Evolutionary conservation across 2,888 invertebrate genomes (phyloP).

Genomic region (Bibio marci): DNA sequence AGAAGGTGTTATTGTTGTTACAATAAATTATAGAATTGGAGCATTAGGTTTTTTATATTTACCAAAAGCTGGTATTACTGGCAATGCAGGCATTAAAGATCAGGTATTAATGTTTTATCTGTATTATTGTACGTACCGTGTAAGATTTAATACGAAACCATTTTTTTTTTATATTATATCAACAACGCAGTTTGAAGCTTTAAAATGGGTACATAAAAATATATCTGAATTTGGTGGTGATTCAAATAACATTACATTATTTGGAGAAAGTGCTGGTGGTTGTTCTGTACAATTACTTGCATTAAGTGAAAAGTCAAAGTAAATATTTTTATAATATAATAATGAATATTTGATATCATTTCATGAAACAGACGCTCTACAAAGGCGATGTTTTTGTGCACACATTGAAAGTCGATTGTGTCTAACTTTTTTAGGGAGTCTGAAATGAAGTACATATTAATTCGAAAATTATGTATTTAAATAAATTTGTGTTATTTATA

Average conservation of each 20-base stretch:
- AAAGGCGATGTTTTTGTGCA: no score
- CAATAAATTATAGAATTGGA: conserved; percentile 24
- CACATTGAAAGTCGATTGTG: no score
- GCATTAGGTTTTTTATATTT: conserved; percentile 23
- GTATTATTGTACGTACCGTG: no score
- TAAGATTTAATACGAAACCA: no score
- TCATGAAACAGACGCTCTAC: no score
- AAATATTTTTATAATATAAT: not conserved
- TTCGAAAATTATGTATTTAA: not conserved
- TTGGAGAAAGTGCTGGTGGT: conserved; percentile 26
- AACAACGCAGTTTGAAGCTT: conserved; percentile 30
- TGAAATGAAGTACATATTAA: not conserved
- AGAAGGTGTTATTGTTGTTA: conserved; percentile 24
- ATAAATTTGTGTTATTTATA: not conserved
- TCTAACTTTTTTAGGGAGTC: not conserved
- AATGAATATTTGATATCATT: no score
- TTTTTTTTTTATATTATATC: no score
- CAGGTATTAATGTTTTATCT: conserved; percentile 14
- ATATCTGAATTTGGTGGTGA: conserved; percentile 31
- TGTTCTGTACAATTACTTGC: conserved; percentile 21
- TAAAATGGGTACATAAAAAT: conserved; percentile 30
- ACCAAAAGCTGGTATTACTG: conserved; percentile 22
- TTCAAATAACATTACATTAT: conserved; percentile 22
- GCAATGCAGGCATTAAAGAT: conserved; percentile 26
- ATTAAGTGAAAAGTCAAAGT: conserved; percentile 18